Conservation (phyloP, 2,113 vertebrate species). For the Bufo gargarizans region DNA sequence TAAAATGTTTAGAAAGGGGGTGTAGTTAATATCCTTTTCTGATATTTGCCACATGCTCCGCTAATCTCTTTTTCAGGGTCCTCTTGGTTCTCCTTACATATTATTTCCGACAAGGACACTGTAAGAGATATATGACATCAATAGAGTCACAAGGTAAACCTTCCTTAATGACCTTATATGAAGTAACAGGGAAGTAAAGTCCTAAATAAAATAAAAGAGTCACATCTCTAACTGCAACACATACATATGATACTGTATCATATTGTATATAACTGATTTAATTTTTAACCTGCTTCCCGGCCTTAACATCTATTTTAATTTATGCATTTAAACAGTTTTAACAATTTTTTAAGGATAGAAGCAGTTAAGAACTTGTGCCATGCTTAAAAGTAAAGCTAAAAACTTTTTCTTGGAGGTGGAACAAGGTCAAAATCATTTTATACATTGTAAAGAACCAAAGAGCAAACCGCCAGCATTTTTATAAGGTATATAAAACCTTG, state of each 20-base stretch:
- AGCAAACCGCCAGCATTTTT: conserved; percentile 53
- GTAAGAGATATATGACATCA: no score
- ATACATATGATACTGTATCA: neutral
- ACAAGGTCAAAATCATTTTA: conserved; percentile 58
- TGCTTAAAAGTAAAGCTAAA: conserved; percentile 43
- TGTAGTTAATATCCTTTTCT: no score
- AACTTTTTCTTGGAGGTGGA: conserved; percentile 56
- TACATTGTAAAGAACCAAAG: conserved; percentile 56
- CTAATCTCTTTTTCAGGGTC: no score
- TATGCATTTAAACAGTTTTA: neutral
- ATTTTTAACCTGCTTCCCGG: neutral
- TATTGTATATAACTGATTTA: neutral
- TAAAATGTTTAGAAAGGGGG: no score
- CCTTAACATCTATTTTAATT: neutral
- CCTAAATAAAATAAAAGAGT: neutral
- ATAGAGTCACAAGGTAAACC: no score
- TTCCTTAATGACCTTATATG: no score
- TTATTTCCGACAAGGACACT: no score
- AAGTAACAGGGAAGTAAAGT: no score
- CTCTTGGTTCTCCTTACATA: no score
- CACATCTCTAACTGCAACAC: no score
- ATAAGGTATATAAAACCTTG: conserved; percentile 58
- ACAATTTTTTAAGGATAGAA: neutral
- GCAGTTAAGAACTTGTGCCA: conserved; percentile 33
- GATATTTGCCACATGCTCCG: no score